phyloP scores from a whole-genome alignment of 2,888 invertebrate species.

The Lycia hirtaria region DNA sequence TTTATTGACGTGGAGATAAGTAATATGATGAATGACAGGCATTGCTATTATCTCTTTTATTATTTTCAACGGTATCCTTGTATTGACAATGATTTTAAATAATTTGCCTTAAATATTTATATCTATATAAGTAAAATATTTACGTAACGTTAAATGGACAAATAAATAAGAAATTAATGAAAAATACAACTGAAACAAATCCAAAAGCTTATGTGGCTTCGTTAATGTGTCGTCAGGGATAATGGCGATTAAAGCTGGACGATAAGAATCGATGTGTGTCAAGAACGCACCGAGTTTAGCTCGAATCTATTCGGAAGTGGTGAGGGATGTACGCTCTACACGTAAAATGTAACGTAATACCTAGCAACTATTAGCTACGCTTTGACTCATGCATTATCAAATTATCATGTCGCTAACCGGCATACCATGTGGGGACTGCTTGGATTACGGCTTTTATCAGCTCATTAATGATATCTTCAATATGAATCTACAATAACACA shows the following conservation, averaged over 20 bases:
- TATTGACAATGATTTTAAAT: neutral
- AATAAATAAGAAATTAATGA: neutral
- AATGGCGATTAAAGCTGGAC: slow-evolving; percentile 32
- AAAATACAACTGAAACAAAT: slow-evolving; percentile 18
- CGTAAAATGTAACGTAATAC: slow-evolving; percentile 6
- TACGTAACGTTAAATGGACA: neutral
- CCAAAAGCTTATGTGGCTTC: slow-evolving; percentile 30
- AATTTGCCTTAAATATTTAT: slow-evolving; percentile 9
- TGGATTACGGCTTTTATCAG: slow-evolving; percentile 14
- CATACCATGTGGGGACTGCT: neutral
- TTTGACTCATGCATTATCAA: neutral
- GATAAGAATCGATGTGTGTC: slow-evolving; percentile 39
- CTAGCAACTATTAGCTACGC: slow-evolving; percentile 14
- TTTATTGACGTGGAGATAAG: slow-evolving; percentile 26
- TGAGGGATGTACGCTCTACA: neutral
- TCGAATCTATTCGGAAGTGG: slow-evolving; percentile 11
- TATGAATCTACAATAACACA: slow-evolving; percentile 24
- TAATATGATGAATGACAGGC: slow-evolving; percentile 4
- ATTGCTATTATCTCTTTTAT: slow-evolving; percentile 1
- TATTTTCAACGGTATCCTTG: slow-evolving; percentile 16
- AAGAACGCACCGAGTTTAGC: slow-evolving; percentile 34
- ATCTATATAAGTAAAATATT: neutral
- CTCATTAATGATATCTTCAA: slow-evolving; percentile 22
- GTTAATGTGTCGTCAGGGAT: slow-evolving; percentile 22
- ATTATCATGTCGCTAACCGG: slow-evolving; percentile 22